Conservation (phyloP, 2,113 vertebrate species). For the Gallinago paraguaiae region DNA sequence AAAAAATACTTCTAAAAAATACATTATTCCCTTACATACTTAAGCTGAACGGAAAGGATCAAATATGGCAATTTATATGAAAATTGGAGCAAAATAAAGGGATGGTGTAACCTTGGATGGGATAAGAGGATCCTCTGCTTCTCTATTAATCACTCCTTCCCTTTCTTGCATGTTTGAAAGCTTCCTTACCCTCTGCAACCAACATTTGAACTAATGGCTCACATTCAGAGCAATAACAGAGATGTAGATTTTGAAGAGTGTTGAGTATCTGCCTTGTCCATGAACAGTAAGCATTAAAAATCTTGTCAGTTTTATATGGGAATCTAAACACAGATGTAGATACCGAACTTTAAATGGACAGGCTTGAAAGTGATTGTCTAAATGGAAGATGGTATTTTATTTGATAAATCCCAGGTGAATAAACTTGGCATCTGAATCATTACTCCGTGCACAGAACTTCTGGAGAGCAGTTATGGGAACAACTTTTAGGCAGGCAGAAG, state of each 20-base stretch:
- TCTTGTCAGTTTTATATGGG: background rate
- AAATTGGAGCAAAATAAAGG: background rate
- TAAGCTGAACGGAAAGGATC: background rate
- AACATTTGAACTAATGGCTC: background rate
- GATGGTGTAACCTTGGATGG: background rate
- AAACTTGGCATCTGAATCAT: background rate
- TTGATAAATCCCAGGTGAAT: conserved; percentile 14
- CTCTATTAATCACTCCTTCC: background rate
- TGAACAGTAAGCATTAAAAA: background rate
- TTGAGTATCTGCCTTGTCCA: background rate
- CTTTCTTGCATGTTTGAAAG: background rate
- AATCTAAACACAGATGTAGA: background rate
- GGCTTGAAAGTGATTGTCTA: background rate
- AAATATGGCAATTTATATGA: background rate
- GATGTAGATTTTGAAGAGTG: background rate
- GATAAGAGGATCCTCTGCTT: background rate
- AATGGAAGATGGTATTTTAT: background rate
- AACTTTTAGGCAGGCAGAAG: background rate
- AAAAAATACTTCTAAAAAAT: background rate
- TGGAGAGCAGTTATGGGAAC: background rate
- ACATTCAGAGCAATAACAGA: background rate
- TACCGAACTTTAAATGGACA: background rate
- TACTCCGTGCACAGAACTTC: background rate
- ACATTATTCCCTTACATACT: background rate
- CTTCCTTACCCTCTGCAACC: background rate